These are phyloP conservation scores for Orthonevra nobilis DNA, from an alignment of 2,888 invertebrate species.

Conservation along the genomic window DNA sequence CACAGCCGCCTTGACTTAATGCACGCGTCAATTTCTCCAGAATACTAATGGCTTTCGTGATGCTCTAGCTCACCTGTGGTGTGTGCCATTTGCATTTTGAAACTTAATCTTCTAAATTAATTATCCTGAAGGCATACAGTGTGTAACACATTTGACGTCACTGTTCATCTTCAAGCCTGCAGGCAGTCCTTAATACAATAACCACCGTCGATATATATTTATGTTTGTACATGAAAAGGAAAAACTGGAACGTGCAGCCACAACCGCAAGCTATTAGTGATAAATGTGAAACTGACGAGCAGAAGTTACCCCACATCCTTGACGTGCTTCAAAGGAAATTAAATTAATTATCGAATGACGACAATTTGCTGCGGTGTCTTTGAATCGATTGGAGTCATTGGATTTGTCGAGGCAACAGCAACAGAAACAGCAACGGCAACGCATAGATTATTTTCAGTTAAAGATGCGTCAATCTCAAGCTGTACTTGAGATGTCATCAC, in stretches of 20 bases:
- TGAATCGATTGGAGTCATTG: conserved; percentile 47
- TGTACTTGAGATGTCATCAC: conserved; percentile 35
- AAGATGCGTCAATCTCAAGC: conserved; percentile 20
- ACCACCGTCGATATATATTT: neutral
- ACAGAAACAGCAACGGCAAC: too few relatives aligned
- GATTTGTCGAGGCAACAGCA: conserved; percentile 24
- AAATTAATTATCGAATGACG: conserved; percentile 50
- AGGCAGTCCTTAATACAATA: neutral
- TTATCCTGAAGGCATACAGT: too few relatives aligned
- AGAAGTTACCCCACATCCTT: neutral
- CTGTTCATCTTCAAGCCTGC: neutral
- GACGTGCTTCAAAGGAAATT: conserved; percentile 51
- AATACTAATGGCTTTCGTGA: too few relatives aligned
- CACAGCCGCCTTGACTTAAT: too few relatives aligned
- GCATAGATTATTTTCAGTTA: neutral
- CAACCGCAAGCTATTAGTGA: conserved; percentile 25
- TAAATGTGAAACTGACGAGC: conserved; percentile 29
- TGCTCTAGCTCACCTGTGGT: too few relatives aligned
- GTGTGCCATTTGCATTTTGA: too few relatives aligned
- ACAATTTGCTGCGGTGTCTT: conserved; percentile 48
- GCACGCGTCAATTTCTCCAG: too few relatives aligned
- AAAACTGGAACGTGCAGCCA: neutral
- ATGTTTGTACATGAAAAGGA: too few relatives aligned
- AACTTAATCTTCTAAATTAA: too few relatives aligned
- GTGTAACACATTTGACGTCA: too few relatives aligned